Evolutionary conservation across 2,888 invertebrate species (phyloP), one percentile per base, ranked within the genome.

Genomic region (Cephus nigrinus): DNA sequence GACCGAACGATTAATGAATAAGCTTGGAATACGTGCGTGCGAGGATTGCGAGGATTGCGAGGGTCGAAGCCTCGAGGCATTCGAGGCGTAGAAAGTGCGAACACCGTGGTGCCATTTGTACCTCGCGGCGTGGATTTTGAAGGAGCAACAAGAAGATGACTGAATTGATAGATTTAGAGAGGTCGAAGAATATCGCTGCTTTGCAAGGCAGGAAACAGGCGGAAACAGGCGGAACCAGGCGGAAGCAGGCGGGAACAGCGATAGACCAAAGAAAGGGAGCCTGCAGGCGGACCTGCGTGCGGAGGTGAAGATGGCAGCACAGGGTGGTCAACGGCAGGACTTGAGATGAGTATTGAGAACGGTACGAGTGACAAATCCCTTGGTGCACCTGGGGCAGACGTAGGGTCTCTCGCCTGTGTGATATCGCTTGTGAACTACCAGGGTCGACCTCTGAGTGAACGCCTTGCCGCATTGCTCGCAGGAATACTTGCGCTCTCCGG

Each of bases 381-480:
- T 92, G 1, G 92, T 93, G 75, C 94, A 94, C 15, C 92, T 90
- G 12, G 92, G 92, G 81, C 94, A 94, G 1, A 93, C 91, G 80
- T 93, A 93, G 31, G 94, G 91, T 77, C 92, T 91, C 80, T 94
- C 93, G 11, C 94, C 93, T 0, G 93, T 93, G 78, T 94, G 94
- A 80, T 93, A 93, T 69, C 94, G 88, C 68, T 92, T 91, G 84
- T 94, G 94, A 3, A 93, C 92, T 1, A 93, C 93, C 68, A 94
- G 83, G 0, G 93, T 93, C 77, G 93, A 93, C 82, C 93, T 93
- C 80, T 94, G 93, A 72, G 93, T 93, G 83, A 94, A 94, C 1
- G 92, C 88, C 83, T 94, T 94, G 68, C 93, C 93, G 80, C 94
- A 94, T 79, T 92, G 90, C 9, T 93, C 92, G 81, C 94, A 94